Evolutionary conservation across 2,888 invertebrate species (phyloP), one percentile per base, ranked within the genome.

Genomic region (Laspeyria flexula): DNA sequence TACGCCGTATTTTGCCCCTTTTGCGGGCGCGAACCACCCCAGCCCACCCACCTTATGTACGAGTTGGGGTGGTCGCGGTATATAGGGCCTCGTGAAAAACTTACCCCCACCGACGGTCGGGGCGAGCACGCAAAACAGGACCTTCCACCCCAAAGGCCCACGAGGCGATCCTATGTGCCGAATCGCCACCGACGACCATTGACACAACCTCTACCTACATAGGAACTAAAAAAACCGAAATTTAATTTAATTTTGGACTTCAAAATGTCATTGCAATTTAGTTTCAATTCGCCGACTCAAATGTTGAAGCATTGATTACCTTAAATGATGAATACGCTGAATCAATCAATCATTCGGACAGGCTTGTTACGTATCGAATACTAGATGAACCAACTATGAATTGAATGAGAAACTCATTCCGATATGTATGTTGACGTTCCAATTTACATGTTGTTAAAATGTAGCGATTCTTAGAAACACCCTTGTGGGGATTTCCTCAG

Each of bases 1-100:
- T 89, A 90, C 91, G 89, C 89, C 90, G 92, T 91, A 92, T 92
- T 92, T 92, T 92, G 92, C 92, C 92, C 92, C 92, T 92, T 92
- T 92, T 92, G 92, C 92, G 92, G 92, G 93, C 88, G 90, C 91
- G 87, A 90, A 87, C 88, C 91, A 82, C 91, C 92, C 90, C 77
- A 81, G 66, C 78, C 90, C 88, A 83, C 91, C 92, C 87, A 88
- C 91, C 90, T 91, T 91, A 91, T 90, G 87, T 92, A 91, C 91
- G 90, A 88, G 85, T 71, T 79, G 86, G 90, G 92, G 92, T 90
- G 91, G 91, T 90, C 91, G 90, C 91, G 91, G 91, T 91, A 91
- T 87, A 91, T 91, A 91, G 88, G 89, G 90, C 86, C 88, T 92
- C 87, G 90, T 91, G 92, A 92, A 92, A 92, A 91, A 92, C 92